Percentiles rank a stretch among this genome's conserved stretches.
phyloP scores from a whole-genome alignment of 2,797 vertebrate genomes.

The Tadarida brasiliensis region DNA sequence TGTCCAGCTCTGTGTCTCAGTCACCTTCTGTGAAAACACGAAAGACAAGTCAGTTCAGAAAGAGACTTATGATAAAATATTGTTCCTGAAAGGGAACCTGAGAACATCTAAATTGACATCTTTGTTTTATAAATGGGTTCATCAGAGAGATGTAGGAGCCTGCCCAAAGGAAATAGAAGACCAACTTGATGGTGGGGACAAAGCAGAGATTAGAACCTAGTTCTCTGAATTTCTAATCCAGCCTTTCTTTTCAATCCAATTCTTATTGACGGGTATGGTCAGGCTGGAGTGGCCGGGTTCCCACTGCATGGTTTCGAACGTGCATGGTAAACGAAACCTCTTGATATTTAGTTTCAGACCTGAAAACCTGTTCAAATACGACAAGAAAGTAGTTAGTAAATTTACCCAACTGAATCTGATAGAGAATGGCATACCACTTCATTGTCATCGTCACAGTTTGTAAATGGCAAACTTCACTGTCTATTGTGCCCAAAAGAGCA shows the following conservation, averaged over 20 bases:
- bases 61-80: background rate
- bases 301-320: background rate
- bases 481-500: background rate
- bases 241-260: background rate
- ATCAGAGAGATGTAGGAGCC: background rate
- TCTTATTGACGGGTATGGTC: background rate
- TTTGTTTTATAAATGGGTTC: background rate
- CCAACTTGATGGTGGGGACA: background rate
- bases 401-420: background rate
- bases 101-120: background rate
- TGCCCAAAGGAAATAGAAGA: background rate
- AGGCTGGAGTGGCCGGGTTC: background rate
- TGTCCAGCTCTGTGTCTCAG: background rate
- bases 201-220: background rate
- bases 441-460: background rate
- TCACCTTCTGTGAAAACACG: background rate
- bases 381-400: background rate
- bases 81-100: background rate
- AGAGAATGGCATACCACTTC: background rate
- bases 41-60: background rate
- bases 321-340: background rate
- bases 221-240: constrained; percentile 1
- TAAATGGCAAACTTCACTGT: background rate
- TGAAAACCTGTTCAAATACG: background rate
- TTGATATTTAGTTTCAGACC: background rate